Conservation (phyloP, 2,113 vertebrate genomes). For the Gallinago undulata region DNA sequence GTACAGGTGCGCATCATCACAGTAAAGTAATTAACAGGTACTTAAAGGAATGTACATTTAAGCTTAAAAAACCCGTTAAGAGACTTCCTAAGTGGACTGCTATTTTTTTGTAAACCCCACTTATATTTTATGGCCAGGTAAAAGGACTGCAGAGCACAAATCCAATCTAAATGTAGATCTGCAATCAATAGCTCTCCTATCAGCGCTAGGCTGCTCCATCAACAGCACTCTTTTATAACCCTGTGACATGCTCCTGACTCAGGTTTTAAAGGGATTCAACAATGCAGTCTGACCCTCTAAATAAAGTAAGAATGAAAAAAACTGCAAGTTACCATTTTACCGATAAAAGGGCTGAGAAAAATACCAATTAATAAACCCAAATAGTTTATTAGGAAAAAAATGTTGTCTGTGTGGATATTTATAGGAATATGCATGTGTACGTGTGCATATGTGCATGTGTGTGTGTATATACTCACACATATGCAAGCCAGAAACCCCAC, state of each 20-base stretch:
- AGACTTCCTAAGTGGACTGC: conserved; percentile 67
- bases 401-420: not conserved
- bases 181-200: conserved; percentile 58
- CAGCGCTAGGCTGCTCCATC: conserved; percentile 20
- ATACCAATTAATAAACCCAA: not conserved
- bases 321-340: not conserved
- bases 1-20: conserved; percentile 68
- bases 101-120: conserved; percentile 34
- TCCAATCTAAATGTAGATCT: conserved; percentile 61
- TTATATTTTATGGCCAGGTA: conserved; percentile 68
- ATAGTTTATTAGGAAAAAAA: not conserved
- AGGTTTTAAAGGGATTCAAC: conserved; percentile 41
- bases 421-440: not conserved
- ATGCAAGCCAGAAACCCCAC: not conserved
- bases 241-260: not conserved
- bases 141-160: conserved; percentile 52
- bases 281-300: conserved; percentile 19
- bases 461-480: not conserved
- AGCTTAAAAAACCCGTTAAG: conserved; percentile 71
- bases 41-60: conserved; percentile 71
- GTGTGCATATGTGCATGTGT: not conserved
- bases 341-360: not conserved
- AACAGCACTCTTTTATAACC: conserved; percentile 43
- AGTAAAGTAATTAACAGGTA: conserved; percentile 72
- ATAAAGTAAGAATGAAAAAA: not conserved